Conservation (phyloP, 2,113 vertebrate genomes). For the Vireo altiloquus region DNA sequence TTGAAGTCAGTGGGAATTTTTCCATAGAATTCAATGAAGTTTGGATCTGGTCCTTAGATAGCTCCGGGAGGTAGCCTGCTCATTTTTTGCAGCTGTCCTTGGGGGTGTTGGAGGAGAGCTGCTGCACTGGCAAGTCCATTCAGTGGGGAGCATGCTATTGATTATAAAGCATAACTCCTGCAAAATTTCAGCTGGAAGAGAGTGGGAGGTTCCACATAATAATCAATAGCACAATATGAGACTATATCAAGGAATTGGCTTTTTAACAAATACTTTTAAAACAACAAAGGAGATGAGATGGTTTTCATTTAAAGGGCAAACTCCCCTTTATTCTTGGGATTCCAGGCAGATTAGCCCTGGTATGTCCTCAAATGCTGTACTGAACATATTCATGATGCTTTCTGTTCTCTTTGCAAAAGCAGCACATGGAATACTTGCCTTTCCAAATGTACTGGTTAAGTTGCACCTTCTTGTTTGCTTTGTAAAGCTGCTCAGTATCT, state of each 20-base stretch:
- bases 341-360: constrained; percentile 35
- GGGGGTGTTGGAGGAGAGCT: constrained; percentile 25
- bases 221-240: constrained; percentile 61
- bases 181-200: constrained; percentile 49
- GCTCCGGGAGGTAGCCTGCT: constrained; percentile 37
- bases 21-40: constrained; percentile 51
- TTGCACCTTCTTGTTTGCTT: background rate
- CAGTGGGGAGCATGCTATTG: constrained; percentile 13
- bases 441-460: background rate
- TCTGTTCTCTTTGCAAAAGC: background rate
- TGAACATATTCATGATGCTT: background rate
- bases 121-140: constrained; percentile 7
- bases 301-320: constrained; percentile 49
- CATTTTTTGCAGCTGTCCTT: constrained; percentile 65
- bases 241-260: constrained; percentile 21
- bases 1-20: constrained; percentile 67
- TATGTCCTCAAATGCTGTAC: background rate
- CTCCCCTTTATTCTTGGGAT: constrained; percentile 35
- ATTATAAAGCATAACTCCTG: constrained; percentile 51
- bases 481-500: background rate
- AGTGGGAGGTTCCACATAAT: constrained; percentile 9
- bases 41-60: constrained; percentile 50
- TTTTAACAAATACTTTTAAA: constrained; percentile 48
- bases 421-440: background rate
- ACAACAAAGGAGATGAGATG: constrained; percentile 32